phyloP scores from a whole-genome alignment of 2,888 invertebrate genomes.

The Poecilobothrus nobilitatus region DNA sequence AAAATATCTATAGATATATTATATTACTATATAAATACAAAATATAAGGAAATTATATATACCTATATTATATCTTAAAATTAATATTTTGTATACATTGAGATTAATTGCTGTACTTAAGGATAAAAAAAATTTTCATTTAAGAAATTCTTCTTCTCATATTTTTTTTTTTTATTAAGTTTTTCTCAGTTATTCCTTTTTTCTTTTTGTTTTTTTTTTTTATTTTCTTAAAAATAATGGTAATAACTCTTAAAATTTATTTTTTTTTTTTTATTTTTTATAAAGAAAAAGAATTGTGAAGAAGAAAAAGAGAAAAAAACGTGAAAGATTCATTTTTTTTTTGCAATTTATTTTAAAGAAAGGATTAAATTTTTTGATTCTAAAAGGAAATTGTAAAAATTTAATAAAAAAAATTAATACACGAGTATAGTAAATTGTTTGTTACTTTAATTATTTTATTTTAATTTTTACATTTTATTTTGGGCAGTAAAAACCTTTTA shows the following conservation, averaged over 20 bases:
- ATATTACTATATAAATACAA: background rate
- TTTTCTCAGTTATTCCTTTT: background rate
- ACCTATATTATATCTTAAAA: background rate
- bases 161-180: background rate
- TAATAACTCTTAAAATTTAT: background rate
- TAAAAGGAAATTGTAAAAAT: too few species aligned
- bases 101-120: constrained; percentile 6
- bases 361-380: too few species aligned
- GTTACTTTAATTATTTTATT: too few species aligned
- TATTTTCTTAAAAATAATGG: background rate
- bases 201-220: background rate
- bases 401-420: too few species aligned
- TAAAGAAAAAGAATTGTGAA: background rate
- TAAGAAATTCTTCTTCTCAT: background rate
- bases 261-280: too few species aligned
- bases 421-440: too few species aligned
- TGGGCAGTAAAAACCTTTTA: too few species aligned
- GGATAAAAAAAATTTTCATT: background rate
- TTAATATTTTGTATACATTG: constrained; percentile 6
- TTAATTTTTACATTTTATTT: too few species aligned
- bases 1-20: background rate
- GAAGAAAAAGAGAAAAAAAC: background rate
- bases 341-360: too few species aligned
- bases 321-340: too few species aligned
- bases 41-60: background rate